Evolutionary conservation across 2,797 vertebrate species (phyloP), one percentile per base, ranked within the genome.

Genomic region (Melanotaenia maccullochi): DNA sequence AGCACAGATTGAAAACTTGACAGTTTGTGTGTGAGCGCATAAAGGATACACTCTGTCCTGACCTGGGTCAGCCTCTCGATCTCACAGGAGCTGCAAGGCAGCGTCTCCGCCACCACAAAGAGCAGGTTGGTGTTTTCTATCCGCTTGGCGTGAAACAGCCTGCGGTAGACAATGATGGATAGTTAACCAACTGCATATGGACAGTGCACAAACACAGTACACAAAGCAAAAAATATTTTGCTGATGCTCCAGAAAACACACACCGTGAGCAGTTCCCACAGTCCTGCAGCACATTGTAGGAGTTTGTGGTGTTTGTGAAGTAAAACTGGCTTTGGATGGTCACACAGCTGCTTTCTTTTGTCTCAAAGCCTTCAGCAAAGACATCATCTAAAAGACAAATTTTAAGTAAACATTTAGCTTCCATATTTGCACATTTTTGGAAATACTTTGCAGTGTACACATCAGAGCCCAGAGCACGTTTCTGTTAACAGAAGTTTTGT

Each of bases 201-300:
- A 63, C 56, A 5, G 2, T 9, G 25, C 40, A 64, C 40, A 65
- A 28, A 64, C 20, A 35, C 12, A 16, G 35, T 32, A 11, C 28
- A 20, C 57, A 36, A 16, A 44, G 28, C n/a, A 25, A 36, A 47
- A 47, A 44, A 40, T 28, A 36, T 79, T 62, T 55, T 73, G 75
- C 76, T 81, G 85, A 88, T 16, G 30, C 30, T 51, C 4, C 12
- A 52, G 51, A 75, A 68, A 80, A 84, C 87, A 49, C 90, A 47
- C 70, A 98, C 98, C 98, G 96, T 83, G 97, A 99, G 91, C 98
- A 99, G 93, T 99, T 98, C 47, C 96, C 97, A 25, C 98, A 99
- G 94, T 99, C 98, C 61, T 99, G 98, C 87, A 99, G 96, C 79
- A 97, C 91, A 0, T 97, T 97, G 91, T 98, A 99, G 54, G 96